phyloP scores from a whole-genome alignment of 2,888 invertebrate species.

The Coenonympha arcania region DNA sequence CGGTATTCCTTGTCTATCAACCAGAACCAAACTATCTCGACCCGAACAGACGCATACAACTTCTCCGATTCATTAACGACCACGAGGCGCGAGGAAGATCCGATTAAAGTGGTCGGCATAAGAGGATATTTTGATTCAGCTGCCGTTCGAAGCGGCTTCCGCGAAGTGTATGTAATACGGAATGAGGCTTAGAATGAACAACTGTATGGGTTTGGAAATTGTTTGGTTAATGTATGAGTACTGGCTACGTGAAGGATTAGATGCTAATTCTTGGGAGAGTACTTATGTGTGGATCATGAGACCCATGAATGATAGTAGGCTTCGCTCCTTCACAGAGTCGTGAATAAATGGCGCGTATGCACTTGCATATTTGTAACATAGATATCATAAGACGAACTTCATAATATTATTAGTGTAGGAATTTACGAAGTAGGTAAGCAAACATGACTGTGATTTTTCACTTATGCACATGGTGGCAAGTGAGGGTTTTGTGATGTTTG shows the following conservation, averaged over 20 bases:
- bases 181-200: slow-evolving; percentile 35
- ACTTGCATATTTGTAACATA: neutral
- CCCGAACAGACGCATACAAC: slow-evolving; percentile 16
- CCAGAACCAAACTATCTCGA: slow-evolving; percentile 27
- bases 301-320: slow-evolving; percentile 4
- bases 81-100: slow-evolving; percentile 20
- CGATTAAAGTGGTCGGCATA: slow-evolving; percentile 30
- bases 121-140: slow-evolving; percentile 67
- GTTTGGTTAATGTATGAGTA: slow-evolving; percentile 17
- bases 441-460: no score
- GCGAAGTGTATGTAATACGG: slow-evolving; percentile 52
- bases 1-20: slow-evolving; percentile 63
- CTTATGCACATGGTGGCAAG: no score
- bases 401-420: no score
- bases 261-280: slow-evolving; percentile 10
- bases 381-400: no score
- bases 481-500: no score
- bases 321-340: neutral
- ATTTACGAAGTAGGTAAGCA: no score
- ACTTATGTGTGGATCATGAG: slow-evolving; percentile 4
- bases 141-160: slow-evolving; percentile 59
- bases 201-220: slow-evolving; percentile 29
- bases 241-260: slow-evolving; percentile 2
- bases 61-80: slow-evolving; percentile 18
- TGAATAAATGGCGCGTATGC: neutral